phyloP scores from a whole-genome alignment of 2,113 vertebrate species.

The Erythrocercus mccallii region DNA sequence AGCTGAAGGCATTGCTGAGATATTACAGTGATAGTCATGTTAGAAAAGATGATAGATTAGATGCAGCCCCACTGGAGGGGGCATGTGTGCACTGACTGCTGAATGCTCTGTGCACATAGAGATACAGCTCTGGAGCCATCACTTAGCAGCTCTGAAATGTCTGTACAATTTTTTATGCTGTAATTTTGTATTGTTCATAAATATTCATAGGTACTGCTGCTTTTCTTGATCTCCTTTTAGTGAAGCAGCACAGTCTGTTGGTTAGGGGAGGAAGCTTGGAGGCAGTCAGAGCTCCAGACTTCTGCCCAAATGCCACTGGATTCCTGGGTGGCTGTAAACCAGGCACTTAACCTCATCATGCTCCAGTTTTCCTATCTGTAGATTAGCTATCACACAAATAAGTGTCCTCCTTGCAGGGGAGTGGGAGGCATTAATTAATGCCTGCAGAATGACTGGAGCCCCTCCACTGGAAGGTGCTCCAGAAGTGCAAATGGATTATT shows the following conservation, averaged over 20 bases:
- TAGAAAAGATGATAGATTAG: conserved; percentile 57
- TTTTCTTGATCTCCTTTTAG: conserved; percentile 36
- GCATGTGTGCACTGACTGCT: conserved; percentile 36
- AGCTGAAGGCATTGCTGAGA: conserved; percentile 45
- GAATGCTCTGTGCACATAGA: neutral
- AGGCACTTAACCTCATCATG: conserved; percentile 32
- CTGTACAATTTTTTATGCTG: conserved; percentile 58
- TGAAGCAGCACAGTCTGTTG: conserved; percentile 55
- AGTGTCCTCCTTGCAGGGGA: conserved; percentile 18
- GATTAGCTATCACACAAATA: conserved; percentile 7
- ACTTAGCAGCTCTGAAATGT: conserved; percentile 59
- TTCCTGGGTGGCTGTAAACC: neutral
- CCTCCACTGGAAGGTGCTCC: neutral
- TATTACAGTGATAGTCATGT: conserved; percentile 57
- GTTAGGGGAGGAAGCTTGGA: conserved; percentile 23
- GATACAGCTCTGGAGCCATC: conserved; percentile 30
- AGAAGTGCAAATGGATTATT: conserved; percentile 44
- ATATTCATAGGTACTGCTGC: conserved; percentile 45
- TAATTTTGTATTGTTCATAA: conserved; percentile 60
- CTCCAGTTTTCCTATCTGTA: neutral
- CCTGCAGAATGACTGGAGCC: neutral
- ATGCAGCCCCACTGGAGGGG: conserved; percentile 53
- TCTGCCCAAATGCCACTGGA: neutral
- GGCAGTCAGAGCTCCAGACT: neutral
- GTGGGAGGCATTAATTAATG: conserved; percentile 48